These are phyloP conservation scores for Poicephalus meyeri DNA, from an alignment of 2,113 vertebrate species.

Conservation along the genomic window DNA sequence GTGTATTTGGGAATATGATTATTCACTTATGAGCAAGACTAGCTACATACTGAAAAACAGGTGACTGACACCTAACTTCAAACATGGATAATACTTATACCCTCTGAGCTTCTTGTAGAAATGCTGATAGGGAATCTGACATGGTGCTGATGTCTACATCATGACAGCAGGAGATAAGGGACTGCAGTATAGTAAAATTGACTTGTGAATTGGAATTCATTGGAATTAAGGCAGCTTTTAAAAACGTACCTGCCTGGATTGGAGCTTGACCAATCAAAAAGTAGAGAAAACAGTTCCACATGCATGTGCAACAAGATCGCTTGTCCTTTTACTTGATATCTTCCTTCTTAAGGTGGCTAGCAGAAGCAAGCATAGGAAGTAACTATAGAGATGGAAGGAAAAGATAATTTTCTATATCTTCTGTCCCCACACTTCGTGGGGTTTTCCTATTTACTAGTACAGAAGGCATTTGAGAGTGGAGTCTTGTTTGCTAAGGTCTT, in stretches of 20 bases:
- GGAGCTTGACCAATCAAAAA: neutral
- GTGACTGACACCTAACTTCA: neutral
- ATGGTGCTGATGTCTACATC: neutral
- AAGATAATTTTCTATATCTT: neutral
- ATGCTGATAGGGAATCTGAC: neutral
- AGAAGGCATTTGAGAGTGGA: neutral
- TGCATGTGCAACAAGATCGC: neutral
- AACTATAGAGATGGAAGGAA: neutral
- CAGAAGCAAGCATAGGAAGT: neutral
- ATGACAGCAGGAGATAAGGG: neutral
- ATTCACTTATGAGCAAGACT: neutral
- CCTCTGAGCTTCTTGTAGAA: neutral
- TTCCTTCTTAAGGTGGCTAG: neutral
- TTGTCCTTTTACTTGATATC: neutral
- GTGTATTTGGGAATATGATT: constrained; percentile 10
- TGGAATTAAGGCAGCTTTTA: neutral
- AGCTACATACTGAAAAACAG: neutral
- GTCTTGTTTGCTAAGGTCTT: neutral
- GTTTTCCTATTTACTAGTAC: neutral
- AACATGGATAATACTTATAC: neutral
- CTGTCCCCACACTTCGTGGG: neutral
- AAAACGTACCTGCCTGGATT: neutral
- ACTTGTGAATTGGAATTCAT: neutral
- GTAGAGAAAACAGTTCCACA: neutral
- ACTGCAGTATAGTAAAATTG: neutral